A percentile compares a stretch with the other conserved stretches of the same genome.
Evolutionary conservation across 2,888 invertebrate genomes (phyloP).

Genomic region (Andricus quercusramuli): DNA sequence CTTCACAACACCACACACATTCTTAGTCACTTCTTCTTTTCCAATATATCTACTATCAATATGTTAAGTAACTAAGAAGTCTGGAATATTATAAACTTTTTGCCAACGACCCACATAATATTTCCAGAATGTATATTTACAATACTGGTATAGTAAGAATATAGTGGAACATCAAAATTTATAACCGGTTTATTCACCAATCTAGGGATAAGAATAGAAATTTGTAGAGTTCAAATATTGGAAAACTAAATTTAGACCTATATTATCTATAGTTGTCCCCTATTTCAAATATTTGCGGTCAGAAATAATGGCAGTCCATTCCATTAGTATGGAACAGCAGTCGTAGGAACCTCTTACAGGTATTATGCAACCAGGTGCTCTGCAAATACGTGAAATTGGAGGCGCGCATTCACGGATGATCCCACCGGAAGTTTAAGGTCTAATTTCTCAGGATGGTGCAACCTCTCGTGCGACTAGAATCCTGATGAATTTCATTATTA

Average conservation of each 20-base stretch:
- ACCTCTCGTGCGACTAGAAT: neutral
- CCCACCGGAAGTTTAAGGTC: conserved; percentile 4
- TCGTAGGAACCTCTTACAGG: neutral
- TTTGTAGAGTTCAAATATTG: conserved; percentile 3
- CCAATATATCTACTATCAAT: too few relatives aligned
- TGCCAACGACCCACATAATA: too few relatives aligned
- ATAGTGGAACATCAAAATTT: too few relatives aligned
- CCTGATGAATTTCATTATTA: neutral
- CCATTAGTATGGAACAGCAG: conserved; percentile 7
- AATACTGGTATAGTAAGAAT: too few relatives aligned
- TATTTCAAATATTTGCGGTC: conserved; percentile 17
- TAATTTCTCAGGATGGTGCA: neutral
- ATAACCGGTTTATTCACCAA: neutral
- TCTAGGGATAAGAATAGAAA: neutral
- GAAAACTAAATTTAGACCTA: neutral
- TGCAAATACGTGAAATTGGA: conserved; percentile 29
- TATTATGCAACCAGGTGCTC: conserved; percentile 28
- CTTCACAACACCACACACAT: too few relatives aligned
- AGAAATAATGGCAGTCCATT: neutral
- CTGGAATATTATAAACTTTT: too few relatives aligned
- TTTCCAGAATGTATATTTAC: too few relatives aligned
- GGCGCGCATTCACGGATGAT: neutral
- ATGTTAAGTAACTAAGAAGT: too few relatives aligned
- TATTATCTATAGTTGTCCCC: conserved; percentile 5
- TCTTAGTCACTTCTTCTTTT: too few relatives aligned